Evolutionary conservation across 35 echinoderm and acorn worm species (phyloP).

Genomic region (Patiria miniata): DNA sequence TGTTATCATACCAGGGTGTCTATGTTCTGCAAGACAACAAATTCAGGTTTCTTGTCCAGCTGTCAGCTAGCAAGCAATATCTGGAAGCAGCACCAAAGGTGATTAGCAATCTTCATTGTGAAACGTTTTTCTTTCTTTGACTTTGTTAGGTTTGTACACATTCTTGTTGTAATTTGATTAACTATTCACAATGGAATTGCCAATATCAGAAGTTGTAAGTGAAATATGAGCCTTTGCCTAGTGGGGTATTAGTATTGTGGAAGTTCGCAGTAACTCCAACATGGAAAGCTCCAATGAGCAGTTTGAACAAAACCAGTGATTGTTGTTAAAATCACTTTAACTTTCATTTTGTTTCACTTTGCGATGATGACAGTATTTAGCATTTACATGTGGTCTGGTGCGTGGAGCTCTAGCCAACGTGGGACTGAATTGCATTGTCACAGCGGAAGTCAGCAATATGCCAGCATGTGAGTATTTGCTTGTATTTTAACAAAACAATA

Average conservation of each 20-base stretch:
- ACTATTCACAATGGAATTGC: too few species aligned
- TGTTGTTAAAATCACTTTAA: not conserved
- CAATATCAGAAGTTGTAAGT: too few species aligned
- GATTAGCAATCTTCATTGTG: constrained; percentile 8
- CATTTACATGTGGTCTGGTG: constrained; percentile 92
- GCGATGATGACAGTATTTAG: constrained; percentile 84
- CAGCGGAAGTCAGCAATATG: constrained; percentile 95
- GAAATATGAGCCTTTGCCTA: too few species aligned
- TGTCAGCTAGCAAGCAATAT: constrained; percentile 94
- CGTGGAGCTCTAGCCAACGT: constrained; percentile 92
- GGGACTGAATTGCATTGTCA: constrained; percentile 94
- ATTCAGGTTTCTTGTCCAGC: constrained; percentile 86
- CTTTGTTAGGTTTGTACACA: too few species aligned
- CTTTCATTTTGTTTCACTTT: constrained; percentile 38
- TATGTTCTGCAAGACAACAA: constrained; percentile 97
- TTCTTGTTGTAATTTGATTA: too few species aligned
- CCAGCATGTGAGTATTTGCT: constrained; percentile 87
- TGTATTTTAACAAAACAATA: too few species aligned
- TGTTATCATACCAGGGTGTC: constrained; percentile 77
- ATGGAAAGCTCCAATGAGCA: not conserved
- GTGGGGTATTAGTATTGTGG: too few species aligned
- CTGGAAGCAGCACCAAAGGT: constrained; percentile 92
- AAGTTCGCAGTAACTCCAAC: too few species aligned
- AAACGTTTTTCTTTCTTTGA: too few species aligned
- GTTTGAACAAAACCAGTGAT: not conserved